phyloP scores from a whole-genome alignment of 1,140 invertebrate genomes.

The Asobara japonica region DNA sequence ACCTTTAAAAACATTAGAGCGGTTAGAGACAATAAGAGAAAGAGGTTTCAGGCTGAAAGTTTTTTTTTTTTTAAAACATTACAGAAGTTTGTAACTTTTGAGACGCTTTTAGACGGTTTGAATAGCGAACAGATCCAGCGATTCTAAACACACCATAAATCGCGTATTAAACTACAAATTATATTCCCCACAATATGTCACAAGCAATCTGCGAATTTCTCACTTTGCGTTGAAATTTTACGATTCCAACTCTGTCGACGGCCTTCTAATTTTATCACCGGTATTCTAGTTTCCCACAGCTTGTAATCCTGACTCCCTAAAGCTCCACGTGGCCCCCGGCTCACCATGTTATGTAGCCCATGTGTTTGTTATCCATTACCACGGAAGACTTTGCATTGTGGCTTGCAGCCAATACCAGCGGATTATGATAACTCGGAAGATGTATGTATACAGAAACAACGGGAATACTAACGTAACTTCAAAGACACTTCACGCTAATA shows the following conservation, averaged over 20 bases:
- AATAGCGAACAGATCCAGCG: no score
- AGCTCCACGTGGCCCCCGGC: background rate
- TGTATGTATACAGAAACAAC: background rate
- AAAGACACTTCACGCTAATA: background rate
- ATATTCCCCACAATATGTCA: no score
- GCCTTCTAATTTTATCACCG: background rate
- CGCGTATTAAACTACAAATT: no score
- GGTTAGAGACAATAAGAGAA: no score
- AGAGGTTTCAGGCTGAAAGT: no score
- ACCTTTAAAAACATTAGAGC: no score
- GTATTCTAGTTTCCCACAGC: background rate
- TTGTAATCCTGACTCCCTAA: background rate
- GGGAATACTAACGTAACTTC: background rate
- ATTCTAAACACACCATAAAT: no score
- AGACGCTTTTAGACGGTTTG: no score
- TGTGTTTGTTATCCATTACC: background rate
- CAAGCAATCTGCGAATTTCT: background rate
- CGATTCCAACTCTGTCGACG: background rate
- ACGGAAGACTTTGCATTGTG: background rate
- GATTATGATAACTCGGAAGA: background rate
- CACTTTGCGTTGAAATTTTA: background rate
- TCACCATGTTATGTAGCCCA: background rate
- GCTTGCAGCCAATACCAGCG: background rate
- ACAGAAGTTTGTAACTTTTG: no score
- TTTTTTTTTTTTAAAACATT: no score